Percentiles rank a stretch among this genome's conserved stretches.
phyloP scores from a whole-genome alignment of 2,797 vertebrate species.

The Coracias cyanogaster region DNA sequence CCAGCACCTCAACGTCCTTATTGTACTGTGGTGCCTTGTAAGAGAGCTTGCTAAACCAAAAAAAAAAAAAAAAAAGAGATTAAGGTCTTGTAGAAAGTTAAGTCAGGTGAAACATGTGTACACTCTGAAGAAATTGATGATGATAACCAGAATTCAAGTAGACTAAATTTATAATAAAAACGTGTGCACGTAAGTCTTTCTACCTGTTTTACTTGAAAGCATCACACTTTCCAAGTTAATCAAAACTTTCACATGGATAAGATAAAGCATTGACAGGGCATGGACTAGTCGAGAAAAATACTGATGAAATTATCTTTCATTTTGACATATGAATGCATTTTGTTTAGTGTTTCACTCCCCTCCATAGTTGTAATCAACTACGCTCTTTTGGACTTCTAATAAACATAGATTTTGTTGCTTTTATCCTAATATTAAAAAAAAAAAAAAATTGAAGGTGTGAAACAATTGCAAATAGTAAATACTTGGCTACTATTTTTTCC shows the following conservation, averaged over 20 bases:
- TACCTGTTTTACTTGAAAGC: neutral
- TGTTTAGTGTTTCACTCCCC: neutral
- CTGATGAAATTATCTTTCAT: neutral
- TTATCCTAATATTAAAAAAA: too few species aligned
- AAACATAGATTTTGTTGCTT: neutral
- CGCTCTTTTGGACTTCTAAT: neutral
- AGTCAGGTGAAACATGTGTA: neutral
- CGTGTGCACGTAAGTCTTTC: neutral
- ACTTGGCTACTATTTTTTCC: neutral
- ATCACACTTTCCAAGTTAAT: neutral
- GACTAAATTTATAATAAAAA: neutral
- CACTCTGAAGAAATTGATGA: neutral
- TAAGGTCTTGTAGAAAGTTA: neutral
- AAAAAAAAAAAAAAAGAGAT: neutral
- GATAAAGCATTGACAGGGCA: neutral
- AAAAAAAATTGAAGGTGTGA: neutral
- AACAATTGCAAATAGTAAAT: neutral
- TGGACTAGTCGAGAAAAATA: neutral
- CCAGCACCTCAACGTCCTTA: too few species aligned
- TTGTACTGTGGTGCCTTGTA: neutral
- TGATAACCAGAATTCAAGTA: neutral
- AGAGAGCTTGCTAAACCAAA: neutral
- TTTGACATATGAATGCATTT: neutral
- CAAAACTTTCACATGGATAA: neutral
- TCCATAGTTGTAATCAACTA: neutral